phyloP scores from a whole-genome alignment of 2,797 vertebrate genomes.

The Platyrinchus mystaceus region DNA sequence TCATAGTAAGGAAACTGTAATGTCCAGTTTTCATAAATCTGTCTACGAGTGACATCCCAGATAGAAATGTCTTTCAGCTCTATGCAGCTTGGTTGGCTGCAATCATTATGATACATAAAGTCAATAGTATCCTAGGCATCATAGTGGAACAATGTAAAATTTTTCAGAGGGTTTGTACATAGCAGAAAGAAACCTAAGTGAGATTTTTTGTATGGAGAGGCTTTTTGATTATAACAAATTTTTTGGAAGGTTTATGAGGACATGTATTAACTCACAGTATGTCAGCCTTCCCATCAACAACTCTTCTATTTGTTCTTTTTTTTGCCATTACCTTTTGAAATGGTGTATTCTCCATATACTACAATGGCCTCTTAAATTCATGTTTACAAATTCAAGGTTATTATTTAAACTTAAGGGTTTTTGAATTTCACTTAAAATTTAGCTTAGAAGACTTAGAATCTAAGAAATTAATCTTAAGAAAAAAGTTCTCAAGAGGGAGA shows the following conservation, averaged over 20 bases:
- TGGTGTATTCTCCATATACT: neutral
- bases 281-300: neutral
- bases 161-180: neutral
- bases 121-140: neutral
- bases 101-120: neutral
- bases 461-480: neutral
- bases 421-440: neutral
- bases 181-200: neutral
- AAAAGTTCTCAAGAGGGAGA: neutral
- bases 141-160: neutral
- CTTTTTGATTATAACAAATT: neutral
- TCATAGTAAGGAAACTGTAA: neutral
- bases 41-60: neutral
- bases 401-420: neutral
- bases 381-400: neutral
- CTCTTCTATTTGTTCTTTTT: neutral
- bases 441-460: neutral
- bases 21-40: neutral
- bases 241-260: neutral
- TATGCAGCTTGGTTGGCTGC: neutral
- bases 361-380: neutral
- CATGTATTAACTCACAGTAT: neutral
- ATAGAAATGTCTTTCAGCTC: neutral
- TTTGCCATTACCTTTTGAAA: neutral
- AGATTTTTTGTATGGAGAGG: neutral